These are phyloP conservation scores for Chironomus riparius DNA, from an alignment of 2,888 invertebrate species.

Conservation along the genomic window DNA sequence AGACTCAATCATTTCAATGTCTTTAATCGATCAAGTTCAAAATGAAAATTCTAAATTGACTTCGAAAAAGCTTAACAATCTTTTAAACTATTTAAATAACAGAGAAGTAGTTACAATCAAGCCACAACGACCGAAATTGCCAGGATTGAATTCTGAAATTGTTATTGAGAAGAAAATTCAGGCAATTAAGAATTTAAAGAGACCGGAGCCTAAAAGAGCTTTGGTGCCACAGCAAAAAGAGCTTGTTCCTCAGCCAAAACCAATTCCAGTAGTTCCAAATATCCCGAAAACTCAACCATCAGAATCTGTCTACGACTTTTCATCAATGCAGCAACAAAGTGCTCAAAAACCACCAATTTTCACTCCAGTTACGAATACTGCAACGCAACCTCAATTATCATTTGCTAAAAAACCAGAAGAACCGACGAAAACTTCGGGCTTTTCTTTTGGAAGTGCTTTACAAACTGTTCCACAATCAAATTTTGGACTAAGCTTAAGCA, in stretches of 20 bases:
- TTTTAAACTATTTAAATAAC: constrained; percentile 33
- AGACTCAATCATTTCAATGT: constrained; percentile 40
- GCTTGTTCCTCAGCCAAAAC: neutral
- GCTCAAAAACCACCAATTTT: neutral
- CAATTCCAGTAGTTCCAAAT: neutral
- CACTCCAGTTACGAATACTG: neutral
- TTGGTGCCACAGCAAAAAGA: neutral
- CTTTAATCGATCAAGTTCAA: constrained; percentile 35
- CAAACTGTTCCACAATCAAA: neutral
- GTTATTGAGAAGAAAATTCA: constrained; percentile 38
- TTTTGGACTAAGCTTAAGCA: neutral
- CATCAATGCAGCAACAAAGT: neutral
- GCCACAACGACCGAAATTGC: constrained; percentile 39
- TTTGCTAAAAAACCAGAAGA: neutral
- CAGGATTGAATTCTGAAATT: constrained; percentile 40
- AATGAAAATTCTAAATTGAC: constrained; percentile 35
- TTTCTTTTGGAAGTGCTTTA: neutral
- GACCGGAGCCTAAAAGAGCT: neutral
- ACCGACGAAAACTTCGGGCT: neutral
- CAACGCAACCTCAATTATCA: neutral
- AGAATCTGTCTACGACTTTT: neutral
- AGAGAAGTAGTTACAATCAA: constrained; percentile 34
- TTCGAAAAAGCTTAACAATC: constrained; percentile 34
- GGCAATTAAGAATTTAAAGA: neutral
- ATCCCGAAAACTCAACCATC: neutral